These are phyloP conservation scores for Aphodius granarius DNA, from an alignment of 2,888 invertebrate species.

Conservation along the genomic window DNA sequence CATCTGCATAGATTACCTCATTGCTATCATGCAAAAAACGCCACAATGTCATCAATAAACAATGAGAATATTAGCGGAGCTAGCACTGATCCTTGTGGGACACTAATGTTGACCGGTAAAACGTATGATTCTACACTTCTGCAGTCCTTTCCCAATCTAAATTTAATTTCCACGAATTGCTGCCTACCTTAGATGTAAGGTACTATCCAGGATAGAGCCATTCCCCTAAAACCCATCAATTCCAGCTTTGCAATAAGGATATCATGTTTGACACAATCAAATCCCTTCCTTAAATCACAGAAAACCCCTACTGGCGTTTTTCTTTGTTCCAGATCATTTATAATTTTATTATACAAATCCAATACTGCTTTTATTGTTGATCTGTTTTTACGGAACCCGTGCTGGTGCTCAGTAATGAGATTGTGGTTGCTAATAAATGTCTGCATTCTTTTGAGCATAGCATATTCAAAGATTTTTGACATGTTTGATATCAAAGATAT, in stretches of 20 bases:
- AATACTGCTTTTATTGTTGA: not conserved
- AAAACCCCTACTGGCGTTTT: not conserved
- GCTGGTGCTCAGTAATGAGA: not conserved
- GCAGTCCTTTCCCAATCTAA: no score
- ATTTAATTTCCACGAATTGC: no score
- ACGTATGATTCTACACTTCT: no score
- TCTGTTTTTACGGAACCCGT: not conserved
- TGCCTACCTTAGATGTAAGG: no score
- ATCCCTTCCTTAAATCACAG: not conserved
- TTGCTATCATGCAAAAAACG: not conserved
- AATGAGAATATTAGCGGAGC: not conserved
- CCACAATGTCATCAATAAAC: not conserved
- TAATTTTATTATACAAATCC: not conserved
- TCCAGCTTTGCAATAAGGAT: not conserved
- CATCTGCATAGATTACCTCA: not conserved
- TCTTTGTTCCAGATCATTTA: not conserved
- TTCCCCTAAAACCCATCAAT: not conserved
- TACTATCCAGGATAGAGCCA: no score
- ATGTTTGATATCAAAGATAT: not conserved
- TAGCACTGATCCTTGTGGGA: slow-evolving; percentile 1
- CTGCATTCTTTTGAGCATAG: not conserved
- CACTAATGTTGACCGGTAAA: not conserved
- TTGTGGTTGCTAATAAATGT: not conserved
- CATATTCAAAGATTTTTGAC: slow-evolving; percentile 13
- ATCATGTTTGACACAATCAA: slow-evolving; percentile 11